Conservation (phyloP, 2,888 invertebrate genomes). For the Patella depressa region DNA sequence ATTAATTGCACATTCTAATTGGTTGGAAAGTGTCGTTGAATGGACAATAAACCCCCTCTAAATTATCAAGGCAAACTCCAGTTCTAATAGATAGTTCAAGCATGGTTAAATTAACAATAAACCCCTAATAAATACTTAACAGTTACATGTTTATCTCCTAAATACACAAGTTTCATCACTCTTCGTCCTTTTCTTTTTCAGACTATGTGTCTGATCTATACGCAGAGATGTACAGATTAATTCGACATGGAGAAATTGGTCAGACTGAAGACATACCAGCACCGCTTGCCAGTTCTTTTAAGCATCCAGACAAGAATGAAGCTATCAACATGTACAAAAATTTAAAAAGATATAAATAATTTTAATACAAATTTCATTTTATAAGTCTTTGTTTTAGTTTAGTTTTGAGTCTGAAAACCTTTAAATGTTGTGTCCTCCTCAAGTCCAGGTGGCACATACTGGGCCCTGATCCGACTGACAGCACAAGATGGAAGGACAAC, state of each 20-base stretch:
- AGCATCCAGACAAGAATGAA: neutral
- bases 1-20: no score
- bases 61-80: no score
- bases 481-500: neutral
- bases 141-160: no score
- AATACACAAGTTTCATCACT: no score
- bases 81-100: no score
- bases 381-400: no score
- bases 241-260: neutral
- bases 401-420: neutral
- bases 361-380: no score
- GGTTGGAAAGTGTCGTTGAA: no score
- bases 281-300: neutral
- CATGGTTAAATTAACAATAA: no score
- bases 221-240: neutral
- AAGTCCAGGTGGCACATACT: neutral
- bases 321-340: neutral
- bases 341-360: no score
- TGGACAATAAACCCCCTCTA: no score
- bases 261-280: neutral
- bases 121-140: no score
- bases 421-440: neutral
- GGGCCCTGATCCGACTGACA: neutral
- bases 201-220: neutral
- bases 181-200: neutral